Percentiles rank a stretch among this genome's conserved stretches.
phyloP scores from a whole-genome alignment of 1,140 invertebrate species.

The Aricia agestis region DNA sequence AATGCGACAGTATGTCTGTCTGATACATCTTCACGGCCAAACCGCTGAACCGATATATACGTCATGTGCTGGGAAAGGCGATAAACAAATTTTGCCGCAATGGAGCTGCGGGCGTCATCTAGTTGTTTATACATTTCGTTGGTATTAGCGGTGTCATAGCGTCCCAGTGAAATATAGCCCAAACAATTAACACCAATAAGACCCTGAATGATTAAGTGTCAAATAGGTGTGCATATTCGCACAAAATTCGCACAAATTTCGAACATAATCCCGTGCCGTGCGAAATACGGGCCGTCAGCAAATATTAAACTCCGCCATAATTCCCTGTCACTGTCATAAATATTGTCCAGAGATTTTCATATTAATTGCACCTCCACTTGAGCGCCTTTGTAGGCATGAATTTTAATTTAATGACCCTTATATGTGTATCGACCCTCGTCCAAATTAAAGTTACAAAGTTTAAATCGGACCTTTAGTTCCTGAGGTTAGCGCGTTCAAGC shows the following conservation, averaged over 20 bases:
- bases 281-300: constrained; percentile 66
- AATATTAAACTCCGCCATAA: constrained; percentile 67
- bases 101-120: no score
- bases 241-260: constrained; percentile 62
- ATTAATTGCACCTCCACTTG: constrained; percentile 64
- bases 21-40: no score
- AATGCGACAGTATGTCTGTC: no score
- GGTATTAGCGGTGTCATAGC: no score
- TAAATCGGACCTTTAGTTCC: no score
- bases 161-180: no score
- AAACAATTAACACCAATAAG: constrained; percentile 22
- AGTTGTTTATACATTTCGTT: no score
- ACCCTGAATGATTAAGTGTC: constrained; percentile 61
- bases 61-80: no score
- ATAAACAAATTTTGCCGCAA: no score
- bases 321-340: constrained; percentile 63
- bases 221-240: constrained; percentile 58
- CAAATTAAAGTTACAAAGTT: no score
- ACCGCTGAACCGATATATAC: no score
- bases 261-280: constrained; percentile 61
- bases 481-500: no score
- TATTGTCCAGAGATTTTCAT: constrained; percentile 66
- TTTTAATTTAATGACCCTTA: constrained; percentile 57
- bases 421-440: constrained; percentile 32
- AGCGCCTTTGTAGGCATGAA: constrained; percentile 56